These are phyloP conservation scores for Spheniscus humboldti DNA, from an alignment of 2,797 vertebrate species.

Conservation along the genomic window DNA sequence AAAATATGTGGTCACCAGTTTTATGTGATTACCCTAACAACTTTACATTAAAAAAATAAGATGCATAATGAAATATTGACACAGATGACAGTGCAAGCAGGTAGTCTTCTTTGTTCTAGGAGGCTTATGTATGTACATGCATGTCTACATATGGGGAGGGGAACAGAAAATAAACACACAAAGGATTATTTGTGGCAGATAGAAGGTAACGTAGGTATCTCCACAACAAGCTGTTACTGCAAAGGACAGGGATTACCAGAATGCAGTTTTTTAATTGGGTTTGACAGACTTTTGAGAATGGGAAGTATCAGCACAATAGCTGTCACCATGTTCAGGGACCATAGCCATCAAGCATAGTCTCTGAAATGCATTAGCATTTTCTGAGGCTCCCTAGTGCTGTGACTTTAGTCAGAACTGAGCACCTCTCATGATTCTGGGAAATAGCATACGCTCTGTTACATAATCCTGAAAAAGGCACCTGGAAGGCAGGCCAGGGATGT, in stretches of 20 bases:
- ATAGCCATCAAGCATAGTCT: not conserved
- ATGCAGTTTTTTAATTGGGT: not conserved
- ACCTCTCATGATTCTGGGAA: not conserved
- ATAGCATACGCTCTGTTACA: not conserved
- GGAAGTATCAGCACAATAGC: not conserved
- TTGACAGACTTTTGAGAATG: slow-evolving; percentile 12
- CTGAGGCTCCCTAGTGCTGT: not conserved
- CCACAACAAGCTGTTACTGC: not conserved
- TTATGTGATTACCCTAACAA: not conserved
- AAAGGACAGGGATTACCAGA: not conserved
- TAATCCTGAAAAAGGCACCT: not conserved
- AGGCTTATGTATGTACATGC: not conserved
- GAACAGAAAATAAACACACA: not conserved
- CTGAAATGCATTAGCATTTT: not conserved
- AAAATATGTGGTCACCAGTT: not conserved
- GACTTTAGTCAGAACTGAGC: not conserved
- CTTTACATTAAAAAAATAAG: not conserved
- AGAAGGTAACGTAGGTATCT: not conserved
- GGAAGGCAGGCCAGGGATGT: not conserved
- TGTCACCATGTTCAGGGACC: not conserved
- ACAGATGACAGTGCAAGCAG: not conserved
- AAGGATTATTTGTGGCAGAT: not conserved
- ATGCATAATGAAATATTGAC: not conserved
- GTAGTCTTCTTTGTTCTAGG: not conserved
- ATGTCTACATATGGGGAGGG: not conserved